Percentiles rank a stretch among this genome's conserved stretches.
Evolutionary conservation across 2,888 invertebrate genomes (phyloP).

Genomic region (Drosophila mettleri): DNA sequence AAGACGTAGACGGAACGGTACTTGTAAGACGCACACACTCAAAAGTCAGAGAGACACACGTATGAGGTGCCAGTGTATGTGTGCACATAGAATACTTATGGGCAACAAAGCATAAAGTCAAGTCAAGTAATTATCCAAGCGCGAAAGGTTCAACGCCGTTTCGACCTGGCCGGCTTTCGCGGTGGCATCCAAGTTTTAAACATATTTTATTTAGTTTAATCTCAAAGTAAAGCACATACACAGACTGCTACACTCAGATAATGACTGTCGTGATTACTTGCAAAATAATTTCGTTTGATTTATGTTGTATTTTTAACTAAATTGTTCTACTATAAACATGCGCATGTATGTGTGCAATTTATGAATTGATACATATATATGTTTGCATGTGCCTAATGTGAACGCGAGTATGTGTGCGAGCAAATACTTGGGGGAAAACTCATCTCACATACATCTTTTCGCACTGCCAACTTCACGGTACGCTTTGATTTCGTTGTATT

Average conservation of each 20-base stretch:
- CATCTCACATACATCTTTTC: constrained; percentile 42
- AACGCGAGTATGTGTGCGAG: constrained; percentile 14
- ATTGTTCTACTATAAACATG: constrained; percentile 53
- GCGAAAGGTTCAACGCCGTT: constrained; percentile 69
- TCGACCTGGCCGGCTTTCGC: constrained; percentile 57
- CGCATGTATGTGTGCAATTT: constrained; percentile 37
- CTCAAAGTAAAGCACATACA: constrained; percentile 25
- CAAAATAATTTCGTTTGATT: constrained; percentile 63
- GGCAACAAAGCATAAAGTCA: constrained; percentile 44
- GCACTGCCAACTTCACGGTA: constrained; percentile 26
- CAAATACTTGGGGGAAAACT: constrained; percentile 34
- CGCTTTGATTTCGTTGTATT: constrained; percentile 36
- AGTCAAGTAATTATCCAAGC: constrained; percentile 72
- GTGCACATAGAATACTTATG: constrained; percentile 27
- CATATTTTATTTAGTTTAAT: constrained; percentile 19
- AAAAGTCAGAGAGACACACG: constrained; percentile 4
- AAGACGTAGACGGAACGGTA: constrained; percentile 66
- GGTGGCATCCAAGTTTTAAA: constrained; percentile 19
- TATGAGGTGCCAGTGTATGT: constrained; percentile 3
- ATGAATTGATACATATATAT: constrained; percentile 20
- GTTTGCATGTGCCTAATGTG: constrained; percentile 13
- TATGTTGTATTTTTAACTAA: constrained; percentile 58
- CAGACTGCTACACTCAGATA: constrained; percentile 24
- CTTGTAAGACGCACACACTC: constrained; percentile 39
- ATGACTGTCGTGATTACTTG: constrained; percentile 19